phyloP scores from a whole-genome alignment of 2,797 vertebrate species.

The Champsocephalus gunnari region DNA sequence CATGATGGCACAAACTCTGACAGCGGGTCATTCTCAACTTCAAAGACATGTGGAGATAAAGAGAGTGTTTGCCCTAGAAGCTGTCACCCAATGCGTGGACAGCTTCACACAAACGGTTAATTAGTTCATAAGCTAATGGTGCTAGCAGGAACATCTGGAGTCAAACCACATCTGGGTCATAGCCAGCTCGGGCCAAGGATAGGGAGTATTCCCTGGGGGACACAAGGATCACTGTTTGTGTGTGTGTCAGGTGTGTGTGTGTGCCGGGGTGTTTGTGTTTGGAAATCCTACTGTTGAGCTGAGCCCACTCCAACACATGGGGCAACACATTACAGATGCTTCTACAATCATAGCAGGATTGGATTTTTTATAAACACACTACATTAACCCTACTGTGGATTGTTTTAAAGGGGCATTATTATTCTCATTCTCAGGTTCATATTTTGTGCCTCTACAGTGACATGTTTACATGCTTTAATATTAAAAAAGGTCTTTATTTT shows the following conservation, averaged over 20 bases:
- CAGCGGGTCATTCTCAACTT: slow-evolving; percentile 17
- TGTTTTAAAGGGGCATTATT: too few relatives aligned
- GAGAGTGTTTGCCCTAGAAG: slow-evolving; percentile 17
- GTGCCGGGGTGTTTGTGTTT: slow-evolving; percentile 24
- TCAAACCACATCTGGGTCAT: slow-evolving; percentile 59
- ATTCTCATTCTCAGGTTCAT: too few relatives aligned
- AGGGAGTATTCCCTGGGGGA: slow-evolving; percentile 44
- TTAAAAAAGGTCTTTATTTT: too few relatives aligned
- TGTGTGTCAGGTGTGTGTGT: slow-evolving; percentile 27
- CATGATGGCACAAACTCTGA: background rate
- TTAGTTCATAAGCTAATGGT: slow-evolving; percentile 59
- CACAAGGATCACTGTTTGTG: slow-evolving; percentile 27
- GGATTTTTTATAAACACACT: slow-evolving; percentile 12
- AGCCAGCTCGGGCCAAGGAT: slow-evolving; percentile 17
- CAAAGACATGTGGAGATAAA: slow-evolving; percentile 3
- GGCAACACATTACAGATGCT: slow-evolving; percentile 23
- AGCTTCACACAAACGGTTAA: slow-evolving; percentile 62
- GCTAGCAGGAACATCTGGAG: slow-evolving; percentile 68
- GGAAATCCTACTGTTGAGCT: slow-evolving; percentile 37
- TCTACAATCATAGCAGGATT: slow-evolving; percentile 6
- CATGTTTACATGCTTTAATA: too few relatives aligned
- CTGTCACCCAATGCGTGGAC: slow-evolving; percentile 17
- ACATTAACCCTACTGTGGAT: background rate
- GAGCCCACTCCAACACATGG: slow-evolving; percentile 58
- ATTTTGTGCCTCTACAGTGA: too few relatives aligned